Evolutionary conservation across 2,888 invertebrate species (phyloP).

Genomic region (Helobdella robusta): DNA sequence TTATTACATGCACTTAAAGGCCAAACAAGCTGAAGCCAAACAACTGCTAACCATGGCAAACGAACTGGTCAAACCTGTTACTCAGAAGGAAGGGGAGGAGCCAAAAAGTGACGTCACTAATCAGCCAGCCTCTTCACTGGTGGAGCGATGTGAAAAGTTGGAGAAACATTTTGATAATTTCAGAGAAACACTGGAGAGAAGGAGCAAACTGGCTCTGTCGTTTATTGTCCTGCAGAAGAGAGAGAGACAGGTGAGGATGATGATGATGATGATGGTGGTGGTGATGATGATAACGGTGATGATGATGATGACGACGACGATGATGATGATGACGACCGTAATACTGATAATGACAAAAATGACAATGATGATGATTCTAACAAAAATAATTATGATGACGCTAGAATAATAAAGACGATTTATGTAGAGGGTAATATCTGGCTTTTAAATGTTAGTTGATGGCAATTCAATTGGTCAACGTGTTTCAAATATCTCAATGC

Average conservation of each 20-base stretch:
- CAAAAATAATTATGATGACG: no score
- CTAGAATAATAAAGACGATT: no score
- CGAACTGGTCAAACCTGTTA: conserved; percentile 48
- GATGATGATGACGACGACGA: not conserved
- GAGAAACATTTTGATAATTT: conserved; percentile 44
- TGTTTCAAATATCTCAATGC: no score
- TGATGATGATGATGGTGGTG: no score
- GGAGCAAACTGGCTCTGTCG: conserved; percentile 60
- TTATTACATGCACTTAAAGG: not conserved
- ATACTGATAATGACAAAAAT: no score
- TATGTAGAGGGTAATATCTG: no score
- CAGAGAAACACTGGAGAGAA: conserved; percentile 47
- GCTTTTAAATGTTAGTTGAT: no score
- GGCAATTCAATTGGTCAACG: no score
- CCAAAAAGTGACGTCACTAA: conserved; percentile 43
- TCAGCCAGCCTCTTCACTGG: conserved; percentile 43
- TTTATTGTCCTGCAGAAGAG: conserved; percentile 66
- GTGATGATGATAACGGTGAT: not conserved
- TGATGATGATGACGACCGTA: no score
- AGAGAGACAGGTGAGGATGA: conserved; percentile 54
- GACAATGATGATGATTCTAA: no score
- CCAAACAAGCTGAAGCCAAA: conserved; percentile 55
- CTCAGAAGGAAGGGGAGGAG: conserved; percentile 38
- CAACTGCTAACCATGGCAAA: conserved; percentile 59
- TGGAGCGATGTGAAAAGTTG: conserved; percentile 46